phyloP scores from a whole-genome alignment of 2,797 vertebrate genomes.

The Glossophaga mutica region DNA sequence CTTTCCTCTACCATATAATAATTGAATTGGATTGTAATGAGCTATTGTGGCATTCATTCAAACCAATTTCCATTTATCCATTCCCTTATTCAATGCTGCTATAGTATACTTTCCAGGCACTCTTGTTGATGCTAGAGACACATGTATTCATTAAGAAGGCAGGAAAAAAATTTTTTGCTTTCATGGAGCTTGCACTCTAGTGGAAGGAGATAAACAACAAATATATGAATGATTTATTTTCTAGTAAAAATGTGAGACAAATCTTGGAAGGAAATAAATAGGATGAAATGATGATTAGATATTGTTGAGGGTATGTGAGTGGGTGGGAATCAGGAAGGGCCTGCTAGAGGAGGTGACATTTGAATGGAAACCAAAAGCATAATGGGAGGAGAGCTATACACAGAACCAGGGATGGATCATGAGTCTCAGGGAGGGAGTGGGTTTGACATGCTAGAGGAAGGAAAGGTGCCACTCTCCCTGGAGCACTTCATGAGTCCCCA shows the following conservation, averaged over 20 bases:
- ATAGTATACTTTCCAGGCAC: background rate
- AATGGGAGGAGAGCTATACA: background rate
- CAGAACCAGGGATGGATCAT: background rate
- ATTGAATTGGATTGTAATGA: background rate
- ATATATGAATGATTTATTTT: background rate
- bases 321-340: background rate
- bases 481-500: background rate
- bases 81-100: background rate
- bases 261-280: background rate
- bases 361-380: background rate
- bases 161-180: background rate
- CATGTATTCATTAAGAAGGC: background rate
- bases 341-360: background rate
- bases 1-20: background rate
- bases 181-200: background rate
- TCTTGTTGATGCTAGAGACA: background rate
- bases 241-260: background rate
- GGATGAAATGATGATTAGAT: background rate
- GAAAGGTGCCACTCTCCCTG: background rate
- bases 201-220: background rate
- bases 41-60: background rate
- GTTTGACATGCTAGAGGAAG: background rate
- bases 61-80: background rate
- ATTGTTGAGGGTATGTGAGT: background rate
- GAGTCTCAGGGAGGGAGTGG: background rate